Percentiles rank a stretch among this genome's conserved stretches.
Conservation (phyloP, 2,888 invertebrate species). For the Netelia melanura region DNA sequence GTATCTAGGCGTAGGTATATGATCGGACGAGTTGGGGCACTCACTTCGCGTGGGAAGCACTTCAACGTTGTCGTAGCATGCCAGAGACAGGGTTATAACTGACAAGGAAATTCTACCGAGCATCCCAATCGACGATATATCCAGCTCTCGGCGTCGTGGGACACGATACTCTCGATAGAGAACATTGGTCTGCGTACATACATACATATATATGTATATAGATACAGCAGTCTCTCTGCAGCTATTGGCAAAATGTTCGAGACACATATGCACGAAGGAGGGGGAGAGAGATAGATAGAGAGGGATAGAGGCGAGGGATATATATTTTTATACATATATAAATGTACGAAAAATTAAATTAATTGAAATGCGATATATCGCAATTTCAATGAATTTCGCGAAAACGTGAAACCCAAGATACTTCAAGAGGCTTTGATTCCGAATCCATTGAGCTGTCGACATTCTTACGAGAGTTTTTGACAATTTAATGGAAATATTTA, state of each 20-base stretch:
- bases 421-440: too few relatives aligned
- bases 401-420: too few relatives aligned
- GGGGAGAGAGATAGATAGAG: too few relatives aligned
- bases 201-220: background rate
- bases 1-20: background rate
- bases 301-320: too few relatives aligned
- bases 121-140: constrained; percentile 46
- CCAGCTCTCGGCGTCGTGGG: constrained; percentile 16
- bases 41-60: constrained; percentile 24
- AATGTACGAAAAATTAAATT: background rate
- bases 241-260: too few relatives aligned
- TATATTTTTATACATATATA: background rate
- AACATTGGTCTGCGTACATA: constrained; percentile 12
- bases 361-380: too few relatives aligned
- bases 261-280: too few relatives aligned
- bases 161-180: constrained; percentile 42
- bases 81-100: constrained; percentile 48
- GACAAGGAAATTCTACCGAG: constrained; percentile 62
- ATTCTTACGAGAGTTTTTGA: too few relatives aligned
- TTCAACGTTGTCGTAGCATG: constrained; percentile 37
- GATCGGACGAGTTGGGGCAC: constrained; percentile 29
- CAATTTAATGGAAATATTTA: too few relatives aligned
- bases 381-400: too few relatives aligned
- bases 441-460: too few relatives aligned
- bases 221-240: background rate